phyloP scores from a whole-genome alignment of 1,140 invertebrate genomes.

The Drosophila tropicalis region DNA sequence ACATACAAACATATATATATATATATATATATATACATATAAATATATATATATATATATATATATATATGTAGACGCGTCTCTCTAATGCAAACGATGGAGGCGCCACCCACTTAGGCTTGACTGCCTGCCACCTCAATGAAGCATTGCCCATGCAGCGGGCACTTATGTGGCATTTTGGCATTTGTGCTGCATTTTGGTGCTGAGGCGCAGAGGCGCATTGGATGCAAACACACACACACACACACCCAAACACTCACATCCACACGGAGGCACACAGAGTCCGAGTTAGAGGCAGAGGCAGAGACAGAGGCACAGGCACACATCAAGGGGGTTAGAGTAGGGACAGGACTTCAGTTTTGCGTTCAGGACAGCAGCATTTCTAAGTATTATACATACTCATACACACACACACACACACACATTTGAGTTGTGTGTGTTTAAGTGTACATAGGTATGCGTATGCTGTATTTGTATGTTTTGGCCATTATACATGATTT shows the following conservation, averaged over 20 bases:
- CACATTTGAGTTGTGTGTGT: slow-evolving; percentile 29
- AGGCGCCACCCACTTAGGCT: slow-evolving; percentile 7
- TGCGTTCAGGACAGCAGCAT: slow-evolving; percentile 37
- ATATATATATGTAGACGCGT: slow-evolving; percentile 19
- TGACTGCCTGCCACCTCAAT: slow-evolving; percentile 23
- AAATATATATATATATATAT: background rate
- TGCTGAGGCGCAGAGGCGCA: slow-evolving; percentile 50
- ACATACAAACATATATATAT: slow-evolving; percentile 12
- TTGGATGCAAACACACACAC: slow-evolving; percentile 47
- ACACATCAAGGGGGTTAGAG: background rate
- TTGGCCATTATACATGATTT: slow-evolving; percentile 70
- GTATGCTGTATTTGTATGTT: slow-evolving; percentile 54
- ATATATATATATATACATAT: slow-evolving; percentile 1
- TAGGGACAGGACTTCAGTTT: background rate
- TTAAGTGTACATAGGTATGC: slow-evolving; percentile 36
- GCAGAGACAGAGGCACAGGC: background rate
- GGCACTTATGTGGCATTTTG: slow-evolving; percentile 76
- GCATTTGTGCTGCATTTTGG: slow-evolving; percentile 56
- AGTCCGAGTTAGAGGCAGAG: background rate
- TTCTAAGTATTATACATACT: slow-evolving; percentile 72
- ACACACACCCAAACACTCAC: background rate
- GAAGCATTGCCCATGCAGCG: slow-evolving; percentile 46
- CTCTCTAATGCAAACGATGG: slow-evolving; percentile 46
- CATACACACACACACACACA: slow-evolving; percentile 25
- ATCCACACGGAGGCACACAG: background rate